Evolutionary conservation across 2,888 invertebrate genomes (phyloP).

Genomic region (Octonoba sinensis): DNA sequence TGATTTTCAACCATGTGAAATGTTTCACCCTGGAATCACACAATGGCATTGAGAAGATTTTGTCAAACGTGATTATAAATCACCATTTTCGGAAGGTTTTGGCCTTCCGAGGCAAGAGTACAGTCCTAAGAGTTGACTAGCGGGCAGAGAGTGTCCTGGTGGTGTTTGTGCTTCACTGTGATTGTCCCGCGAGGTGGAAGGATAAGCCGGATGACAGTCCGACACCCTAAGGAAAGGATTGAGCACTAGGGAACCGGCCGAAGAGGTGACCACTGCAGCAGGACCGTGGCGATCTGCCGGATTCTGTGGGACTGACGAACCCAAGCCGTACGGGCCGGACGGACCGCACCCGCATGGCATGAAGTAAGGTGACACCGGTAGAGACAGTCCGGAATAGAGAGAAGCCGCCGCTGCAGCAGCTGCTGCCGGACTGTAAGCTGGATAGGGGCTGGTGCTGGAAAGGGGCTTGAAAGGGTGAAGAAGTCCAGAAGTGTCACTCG

Average conservation of each 20-base stretch:
- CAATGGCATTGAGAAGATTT: too few species aligned
- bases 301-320: conserved; percentile 32
- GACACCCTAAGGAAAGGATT: conserved; percentile 60
- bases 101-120: conserved; percentile 56
- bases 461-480: conserved; percentile 53
- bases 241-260: conserved; percentile 55
- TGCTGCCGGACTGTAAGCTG: conserved; percentile 47
- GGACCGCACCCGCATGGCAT: conserved; percentile 65
- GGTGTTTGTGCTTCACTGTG: conserved; percentile 39
- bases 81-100: conserved; percentile 53
- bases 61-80: background rate
- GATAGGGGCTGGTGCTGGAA: conserved; percentile 36
- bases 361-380: conserved; percentile 58
- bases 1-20: too few species aligned
- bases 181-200: conserved; percentile 47
- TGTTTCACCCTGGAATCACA: too few species aligned
- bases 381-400: conserved; percentile 54
- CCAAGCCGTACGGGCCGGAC: conserved; percentile 53
- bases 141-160: conserved; percentile 52
- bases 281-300: conserved; percentile 27
- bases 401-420: conserved; percentile 55
- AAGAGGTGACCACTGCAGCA: conserved; percentile 43
- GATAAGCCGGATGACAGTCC: conserved; percentile 52
- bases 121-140: conserved; percentile 59
- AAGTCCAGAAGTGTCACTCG: conserved; percentile 25